Evolutionary conservation across 2,888 invertebrate species (phyloP), one percentile per base, ranked within the genome.

Genomic region (Andrena haemorrhoa): DNA sequence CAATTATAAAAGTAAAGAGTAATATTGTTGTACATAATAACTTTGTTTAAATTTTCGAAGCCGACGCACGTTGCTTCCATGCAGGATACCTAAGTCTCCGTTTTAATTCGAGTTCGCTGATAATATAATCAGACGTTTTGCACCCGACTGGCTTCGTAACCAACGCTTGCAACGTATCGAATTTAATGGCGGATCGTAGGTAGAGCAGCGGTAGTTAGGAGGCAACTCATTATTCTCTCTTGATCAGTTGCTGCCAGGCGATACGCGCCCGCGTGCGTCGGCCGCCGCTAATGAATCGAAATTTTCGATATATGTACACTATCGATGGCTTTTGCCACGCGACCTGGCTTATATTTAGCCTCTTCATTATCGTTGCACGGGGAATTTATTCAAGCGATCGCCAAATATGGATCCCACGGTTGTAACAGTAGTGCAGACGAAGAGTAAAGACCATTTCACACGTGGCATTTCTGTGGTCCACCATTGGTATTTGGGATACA

Each of bases 251-350:
- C 47, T 65, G 65, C 61, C 66, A 68, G 53, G 68, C 68, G 53
- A 68, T 68, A 68, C 35, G 53, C 10, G 66, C 10, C n/a, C 51
- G 33, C 35, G 53, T 53, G 31, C 23, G 33, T 68, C 33, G 68
- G 23, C 7, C 51, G n/a, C 3, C 66, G 63, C 49, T 74, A 77
- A 77, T 77, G 80, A 83, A 81, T 77, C 83, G 63, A 73, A 71
- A 81, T 83, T 81, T 83, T 74, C 73, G 47, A 69, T 73, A 82
- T 79, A 41, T 16, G 41, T 41, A 16, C 41, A 41, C 41, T 73
- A 79, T 79, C 63, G 58, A n/a, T 23, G 64, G 41, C 41, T 12
- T 41, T 41, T 51, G 65, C 53, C 33, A 23, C 56, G 7, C 61
- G 26, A 47, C 8, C 26, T 29, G 16, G 47, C 26, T 70, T 35